A percentile compares a stretch with the other conserved stretches of the same genome.
Conservation (phyloP, 1,140 invertebrate genomes). For the Formica exsecta region DNA sequence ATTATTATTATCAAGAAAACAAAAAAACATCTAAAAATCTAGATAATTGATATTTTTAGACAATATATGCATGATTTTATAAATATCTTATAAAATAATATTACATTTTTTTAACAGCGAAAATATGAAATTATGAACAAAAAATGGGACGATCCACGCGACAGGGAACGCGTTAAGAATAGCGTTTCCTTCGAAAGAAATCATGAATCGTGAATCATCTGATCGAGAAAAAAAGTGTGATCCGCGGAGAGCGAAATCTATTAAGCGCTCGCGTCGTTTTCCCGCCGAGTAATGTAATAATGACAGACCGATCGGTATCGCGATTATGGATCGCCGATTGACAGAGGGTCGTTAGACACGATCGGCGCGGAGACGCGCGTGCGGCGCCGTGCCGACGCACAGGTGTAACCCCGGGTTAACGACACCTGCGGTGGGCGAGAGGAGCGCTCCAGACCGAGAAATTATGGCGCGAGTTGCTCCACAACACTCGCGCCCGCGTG, state of each 20-base stretch:
- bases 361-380: neutral
- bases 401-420: conserved; percentile 65
- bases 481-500: conserved; percentile 7
- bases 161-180: neutral
- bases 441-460: conserved; percentile 59
- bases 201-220: neutral
- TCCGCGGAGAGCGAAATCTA: conserved; percentile 29
- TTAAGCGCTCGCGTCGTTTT: conserved; percentile 2
- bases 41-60: too few relatives aligned
- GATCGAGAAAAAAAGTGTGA: neutral
- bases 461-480: conserved; percentile 66
- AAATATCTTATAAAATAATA: too few relatives aligned
- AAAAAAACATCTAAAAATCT: too few relatives aligned
- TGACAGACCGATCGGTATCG: conserved; percentile 66
- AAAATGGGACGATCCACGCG: neutral
- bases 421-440: conserved; percentile 65
- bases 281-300: conserved; percentile 63
- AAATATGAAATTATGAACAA: too few relatives aligned
- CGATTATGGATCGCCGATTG: conserved; percentile 61
- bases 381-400: conserved; percentile 13
- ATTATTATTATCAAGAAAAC: too few relatives aligned
- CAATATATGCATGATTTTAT: too few relatives aligned
- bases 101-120: too few relatives aligned
- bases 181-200: neutral
- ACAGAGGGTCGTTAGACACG: conserved; percentile 58